Base-by-base conservation (phyloP, 2,888 invertebrate species). In the Pollenia griseotomentosa region DNA sequence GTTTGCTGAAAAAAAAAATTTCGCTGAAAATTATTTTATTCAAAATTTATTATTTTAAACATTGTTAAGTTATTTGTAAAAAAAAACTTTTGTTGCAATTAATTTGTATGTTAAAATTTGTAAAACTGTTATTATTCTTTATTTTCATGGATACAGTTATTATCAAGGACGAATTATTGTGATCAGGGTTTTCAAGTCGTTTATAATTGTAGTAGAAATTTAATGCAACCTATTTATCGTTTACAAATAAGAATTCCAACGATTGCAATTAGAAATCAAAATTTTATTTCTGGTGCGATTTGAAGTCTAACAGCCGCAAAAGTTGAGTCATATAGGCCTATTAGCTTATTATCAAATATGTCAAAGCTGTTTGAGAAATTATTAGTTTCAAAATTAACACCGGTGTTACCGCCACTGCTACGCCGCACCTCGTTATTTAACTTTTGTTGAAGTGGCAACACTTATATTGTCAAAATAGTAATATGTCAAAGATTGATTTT, bases 81-180 rank as follows among this genome's bases (percentile, higher is more conserved):
- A 33, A 33, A 33, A 33, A 33, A 33, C 4, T 0, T 16, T 44
- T 33, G 11, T 68, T 68, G 16, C 40, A 19, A 65, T 14, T 2
- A 61, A 79, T 79, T 61, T 70, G 19, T 16, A 14, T 68, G 42
- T 51, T 51, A n/a, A 14, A 10, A 68, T 78, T 68, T 79, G 40
- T 12, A 16, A 61, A 61, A 40, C 2, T 8, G 2, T 19, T 71
- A 4, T 9, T 14, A 8, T 11, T 16, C n/a, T 23, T 14, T 5
- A 6, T n/a, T 12, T n/a, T 42, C 44, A 23, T 23, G 65, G n/a
- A 23, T 66, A 33, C n/a, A 16, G 33, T 11, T 57, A 46, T 23
- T 57, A 14, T 10, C 46, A 77, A 66, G 77, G 55, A 77, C 55
- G 57, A 66, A 78, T 46, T 55, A 33, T 48, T 65, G 11, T 10